Conservation (phyloP, 2,888 invertebrate genomes). For the Cerastoderma edule region DNA sequence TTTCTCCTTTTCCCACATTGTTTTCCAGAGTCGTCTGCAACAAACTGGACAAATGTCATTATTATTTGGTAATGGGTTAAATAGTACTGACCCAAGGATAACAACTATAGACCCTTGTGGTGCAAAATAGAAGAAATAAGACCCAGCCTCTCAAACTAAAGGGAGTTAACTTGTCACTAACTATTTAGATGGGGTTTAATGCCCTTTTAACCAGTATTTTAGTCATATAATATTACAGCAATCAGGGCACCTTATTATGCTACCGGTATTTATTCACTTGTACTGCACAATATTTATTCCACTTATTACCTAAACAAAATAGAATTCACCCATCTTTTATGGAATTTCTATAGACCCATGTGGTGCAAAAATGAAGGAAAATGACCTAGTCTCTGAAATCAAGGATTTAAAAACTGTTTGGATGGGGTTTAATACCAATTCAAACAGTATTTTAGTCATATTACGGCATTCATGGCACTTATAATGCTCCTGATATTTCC, state of each 20-base stretch:
- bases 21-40: not conserved
- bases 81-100: too few species aligned
- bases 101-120: too few species aligned
- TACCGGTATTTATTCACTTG: too few species aligned
- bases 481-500: too few species aligned
- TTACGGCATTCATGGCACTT: not conserved
- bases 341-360: too few species aligned
- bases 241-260: not conserved
- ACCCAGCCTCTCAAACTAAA: too few species aligned
- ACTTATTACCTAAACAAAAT: not conserved
- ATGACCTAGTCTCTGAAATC: too few species aligned
- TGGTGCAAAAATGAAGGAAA: too few species aligned
- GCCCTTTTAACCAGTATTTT: not conserved
- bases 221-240: not conserved
- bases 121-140: too few species aligned
- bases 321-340: too few species aligned
- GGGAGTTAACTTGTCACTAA: not conserved
- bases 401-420: too few species aligned
- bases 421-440: not conserved
- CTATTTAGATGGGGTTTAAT: not conserved
- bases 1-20: conserved; percentile 6
- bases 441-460: conserved; percentile 4
- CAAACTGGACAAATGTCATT: not conserved
- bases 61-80: not conserved
- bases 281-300: not conserved